Base-by-base conservation (phyloP, 2,888 invertebrate genomes). In the Lochmaea capreae region DNA sequence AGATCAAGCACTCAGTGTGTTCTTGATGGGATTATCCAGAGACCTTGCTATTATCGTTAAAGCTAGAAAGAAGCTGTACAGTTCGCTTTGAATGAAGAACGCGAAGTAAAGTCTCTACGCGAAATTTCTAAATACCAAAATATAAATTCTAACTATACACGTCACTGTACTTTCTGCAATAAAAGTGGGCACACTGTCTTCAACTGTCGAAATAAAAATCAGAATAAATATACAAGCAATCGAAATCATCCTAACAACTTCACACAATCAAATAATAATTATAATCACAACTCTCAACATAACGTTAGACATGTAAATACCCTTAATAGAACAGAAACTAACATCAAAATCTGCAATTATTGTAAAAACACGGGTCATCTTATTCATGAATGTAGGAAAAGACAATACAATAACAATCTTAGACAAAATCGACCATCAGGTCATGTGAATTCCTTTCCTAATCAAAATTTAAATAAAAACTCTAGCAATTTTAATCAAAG, bases 311-410 rank as follows among this genome's bases (percentile, higher is more conserved):
- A 22, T n/a, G 11, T 42, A 11, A 3, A 42, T 42, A 11, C 11
- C 1, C 42, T n/a, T n/a, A n/a, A 42, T 3, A 11, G 11, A 72
- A 59, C 43, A 0, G 66, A 62, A 39, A 71, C 22, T 42, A 42
- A 42, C 1, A 42, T 11, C 4, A 42, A 42, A 42, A 42, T 42
- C 42, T 42, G 42, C 11, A 42, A 46, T 43, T 74, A 72, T 63
- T 74, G 71, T 39, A 71, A 76, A 67, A 76, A 77, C 18, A 12
- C 16, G 12, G 71, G 73, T 22, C 75, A 77, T 49, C 10, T 69
- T 10, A 77, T 77, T 57, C 18, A 67, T 2, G 73, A 77, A 66
- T 73, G 75, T 67, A 39, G 67, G 3, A 77, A 75, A 76, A 43
- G 73, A 57, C 49, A 74, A 71, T 68, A 58, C 57, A 76, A 77